A percentile compares a stretch with the other conserved stretches of the same genome.
These are phyloP conservation scores for Pogona vitticeps DNA, from an alignment of 2,113 vertebrate species.

Conservation along the genomic window DNA sequence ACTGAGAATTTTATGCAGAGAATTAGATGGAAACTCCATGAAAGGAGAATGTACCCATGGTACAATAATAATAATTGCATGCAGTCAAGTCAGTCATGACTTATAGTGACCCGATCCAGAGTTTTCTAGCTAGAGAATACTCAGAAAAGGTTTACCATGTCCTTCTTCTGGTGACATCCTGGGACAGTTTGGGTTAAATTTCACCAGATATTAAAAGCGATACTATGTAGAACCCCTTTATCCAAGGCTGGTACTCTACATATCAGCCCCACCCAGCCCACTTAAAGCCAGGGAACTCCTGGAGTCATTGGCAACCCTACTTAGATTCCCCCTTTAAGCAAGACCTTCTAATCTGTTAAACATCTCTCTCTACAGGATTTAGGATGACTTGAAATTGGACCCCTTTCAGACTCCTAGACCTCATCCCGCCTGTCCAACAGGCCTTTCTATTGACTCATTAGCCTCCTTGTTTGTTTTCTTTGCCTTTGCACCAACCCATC, in stretches of 20 bases:
- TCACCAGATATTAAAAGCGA: background rate
- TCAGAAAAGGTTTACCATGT: too few relatives aligned
- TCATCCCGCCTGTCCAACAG: background rate
- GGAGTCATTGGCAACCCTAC: background rate
- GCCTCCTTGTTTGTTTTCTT: slow-evolving; percentile 4
- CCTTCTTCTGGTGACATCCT: too few relatives aligned
- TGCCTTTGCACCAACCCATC: background rate
- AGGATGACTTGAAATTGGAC: background rate
- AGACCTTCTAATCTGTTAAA: background rate
- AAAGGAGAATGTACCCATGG: too few relatives aligned
- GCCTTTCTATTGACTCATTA: background rate
- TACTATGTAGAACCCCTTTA: background rate
- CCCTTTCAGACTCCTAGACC: background rate
- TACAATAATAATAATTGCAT: too few relatives aligned
- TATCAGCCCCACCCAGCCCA: background rate
- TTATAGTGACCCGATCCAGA: too few relatives aligned
- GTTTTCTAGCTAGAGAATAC: too few relatives aligned
- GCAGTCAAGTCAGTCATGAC: too few relatives aligned
- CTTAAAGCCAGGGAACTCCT: background rate
- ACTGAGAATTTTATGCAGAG: background rate
- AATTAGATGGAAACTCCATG: background rate
- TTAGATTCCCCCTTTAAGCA: background rate
- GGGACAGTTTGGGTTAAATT: too few relatives aligned
- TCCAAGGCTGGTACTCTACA: background rate
- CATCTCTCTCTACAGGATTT: background rate